A percentile compares a stretch with the other conserved stretches of the same genome.
Conservation (phyloP, 1,140 invertebrate genomes). For the Ericerus pela region DNA sequence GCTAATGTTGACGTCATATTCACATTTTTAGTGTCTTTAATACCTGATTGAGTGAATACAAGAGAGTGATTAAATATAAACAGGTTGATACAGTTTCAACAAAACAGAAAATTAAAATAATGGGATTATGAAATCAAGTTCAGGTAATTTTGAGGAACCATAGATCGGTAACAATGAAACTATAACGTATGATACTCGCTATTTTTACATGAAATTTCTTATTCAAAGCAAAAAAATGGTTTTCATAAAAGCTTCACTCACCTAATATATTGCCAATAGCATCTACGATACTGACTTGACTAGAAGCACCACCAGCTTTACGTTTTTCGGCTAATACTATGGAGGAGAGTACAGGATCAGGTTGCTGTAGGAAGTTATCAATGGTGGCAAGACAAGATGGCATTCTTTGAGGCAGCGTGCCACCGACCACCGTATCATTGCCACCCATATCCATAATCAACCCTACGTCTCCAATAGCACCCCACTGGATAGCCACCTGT, state of each 20-base stretch:
- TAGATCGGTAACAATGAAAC: no score
- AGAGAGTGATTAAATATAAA: no score
- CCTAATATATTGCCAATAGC: conserved; percentile 74
- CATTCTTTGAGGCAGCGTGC: conserved; percentile 85
- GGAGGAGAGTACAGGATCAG: conserved; percentile 68
- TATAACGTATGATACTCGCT: no score
- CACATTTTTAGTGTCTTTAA: conserved; percentile 67
- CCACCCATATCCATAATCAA: conserved; percentile 70
- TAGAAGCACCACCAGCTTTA: conserved; percentile 33
- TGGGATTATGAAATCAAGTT: no score
- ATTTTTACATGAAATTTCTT: no score
- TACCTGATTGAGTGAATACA: no score
- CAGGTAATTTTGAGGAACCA: no score
- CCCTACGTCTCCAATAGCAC: conserved; percentile 92
- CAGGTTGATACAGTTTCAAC: no score
- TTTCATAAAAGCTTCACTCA: no score
- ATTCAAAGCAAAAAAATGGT: no score
- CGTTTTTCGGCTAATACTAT: conserved; percentile 60
- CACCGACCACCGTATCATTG: conserved; percentile 81
- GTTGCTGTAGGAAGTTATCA: conserved; percentile 75
- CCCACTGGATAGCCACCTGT: conserved; percentile 84
- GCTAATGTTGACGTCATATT: conserved; percentile 58
- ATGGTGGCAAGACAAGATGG: conserved; percentile 69
- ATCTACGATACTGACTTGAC: conserved; percentile 44
- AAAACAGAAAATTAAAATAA: no score